A percentile compares a stretch with the other conserved stretches of the same genome.
Evolutionary conservation across 2,888 invertebrate genomes (phyloP).

Genomic region (Nebria brevicollis): DNA sequence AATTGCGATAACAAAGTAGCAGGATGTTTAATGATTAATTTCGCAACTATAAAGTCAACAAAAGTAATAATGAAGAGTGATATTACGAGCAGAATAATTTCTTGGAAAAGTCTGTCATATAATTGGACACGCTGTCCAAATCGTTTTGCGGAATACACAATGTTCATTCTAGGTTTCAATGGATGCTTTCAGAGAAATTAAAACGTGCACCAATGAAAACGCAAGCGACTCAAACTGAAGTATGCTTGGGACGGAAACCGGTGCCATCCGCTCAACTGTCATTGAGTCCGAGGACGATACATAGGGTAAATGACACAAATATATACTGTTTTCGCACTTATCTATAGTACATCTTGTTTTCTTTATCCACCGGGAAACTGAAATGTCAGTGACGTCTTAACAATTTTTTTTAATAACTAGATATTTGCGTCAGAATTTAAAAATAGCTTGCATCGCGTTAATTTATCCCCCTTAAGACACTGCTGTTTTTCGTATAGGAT

Average conservation of each 20-base stretch:
- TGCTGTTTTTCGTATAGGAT: background rate
- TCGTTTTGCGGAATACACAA: background rate
- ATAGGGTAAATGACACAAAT: conserved; percentile 68
- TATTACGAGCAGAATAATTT: background rate
- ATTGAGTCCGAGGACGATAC: conserved; percentile 83
- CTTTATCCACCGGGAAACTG: conserved; percentile 3
- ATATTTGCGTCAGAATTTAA: too few species aligned
- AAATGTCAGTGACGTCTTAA: background rate
- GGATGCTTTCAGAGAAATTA: conserved; percentile 73
- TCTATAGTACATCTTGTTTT: background rate
- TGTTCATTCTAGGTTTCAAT: background rate
- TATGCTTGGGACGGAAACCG: conserved; percentile 76
- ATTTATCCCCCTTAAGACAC: background rate
- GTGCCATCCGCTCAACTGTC: conserved; percentile 76
- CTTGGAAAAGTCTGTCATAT: background rate
- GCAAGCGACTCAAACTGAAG: conserved; percentile 91
- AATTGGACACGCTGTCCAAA: background rate
- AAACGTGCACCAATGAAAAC: conserved; percentile 90
- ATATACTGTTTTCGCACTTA: background rate
- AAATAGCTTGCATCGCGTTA: background rate
- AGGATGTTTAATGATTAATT: conserved; percentile 6
- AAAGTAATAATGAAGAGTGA: background rate
- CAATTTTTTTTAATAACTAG: background rate
- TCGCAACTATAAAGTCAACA: conserved; percentile 2
- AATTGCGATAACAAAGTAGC: background rate